Evolutionary conservation across 2,888 invertebrate species (phyloP).

Genomic region (Eumacrocentrus americanus): DNA sequence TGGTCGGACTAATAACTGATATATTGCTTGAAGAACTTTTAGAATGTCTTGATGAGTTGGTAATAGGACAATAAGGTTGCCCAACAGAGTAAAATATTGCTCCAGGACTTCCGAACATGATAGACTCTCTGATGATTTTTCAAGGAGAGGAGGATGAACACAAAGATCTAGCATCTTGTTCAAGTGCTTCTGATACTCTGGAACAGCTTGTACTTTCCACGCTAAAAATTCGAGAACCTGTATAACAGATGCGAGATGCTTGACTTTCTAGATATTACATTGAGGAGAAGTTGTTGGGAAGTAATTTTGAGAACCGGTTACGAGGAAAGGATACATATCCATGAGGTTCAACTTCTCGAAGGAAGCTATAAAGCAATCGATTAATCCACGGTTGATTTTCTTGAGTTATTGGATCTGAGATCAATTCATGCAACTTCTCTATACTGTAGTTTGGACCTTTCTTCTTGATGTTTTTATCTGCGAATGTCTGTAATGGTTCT

Average conservation of each 20-base stretch:
- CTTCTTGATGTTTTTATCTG: conserved; percentile 23
- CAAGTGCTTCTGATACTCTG: conserved; percentile 46
- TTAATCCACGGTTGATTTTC: conserved; percentile 38
- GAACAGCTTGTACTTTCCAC: conserved; percentile 33
- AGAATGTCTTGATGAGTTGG: conserved; percentile 36
- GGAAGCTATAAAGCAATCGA: conserved; percentile 42
- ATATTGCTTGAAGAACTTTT: conserved; percentile 40
- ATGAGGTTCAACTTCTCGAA: conserved; percentile 33
- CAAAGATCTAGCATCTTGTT: conserved; percentile 51
- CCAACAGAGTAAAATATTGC: conserved; percentile 56
- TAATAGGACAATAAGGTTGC: conserved; percentile 49
- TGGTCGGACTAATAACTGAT: conserved; percentile 36
- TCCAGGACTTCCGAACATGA: conserved; percentile 42
- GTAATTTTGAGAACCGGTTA: not conserved
- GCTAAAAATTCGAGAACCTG: conserved; percentile 53
- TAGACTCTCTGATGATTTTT: conserved; percentile 50
- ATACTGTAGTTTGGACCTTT: conserved; percentile 34
- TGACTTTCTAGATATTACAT: conserved; percentile 49
- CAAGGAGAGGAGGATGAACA: conserved; percentile 49
- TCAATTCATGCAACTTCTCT: conserved; percentile 42
- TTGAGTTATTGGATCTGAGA: conserved; percentile 42
- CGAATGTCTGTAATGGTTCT: conserved; percentile 21
- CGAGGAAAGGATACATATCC: conserved; percentile 57
- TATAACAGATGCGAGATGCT: conserved; percentile 52
- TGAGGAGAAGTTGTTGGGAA: conserved; percentile 29